Percentiles rank a stretch among this genome's conserved stretches.
Evolutionary conservation across 2,888 invertebrate species (phyloP).

Genomic region (Hydroisotoma schaefferi): DNA sequence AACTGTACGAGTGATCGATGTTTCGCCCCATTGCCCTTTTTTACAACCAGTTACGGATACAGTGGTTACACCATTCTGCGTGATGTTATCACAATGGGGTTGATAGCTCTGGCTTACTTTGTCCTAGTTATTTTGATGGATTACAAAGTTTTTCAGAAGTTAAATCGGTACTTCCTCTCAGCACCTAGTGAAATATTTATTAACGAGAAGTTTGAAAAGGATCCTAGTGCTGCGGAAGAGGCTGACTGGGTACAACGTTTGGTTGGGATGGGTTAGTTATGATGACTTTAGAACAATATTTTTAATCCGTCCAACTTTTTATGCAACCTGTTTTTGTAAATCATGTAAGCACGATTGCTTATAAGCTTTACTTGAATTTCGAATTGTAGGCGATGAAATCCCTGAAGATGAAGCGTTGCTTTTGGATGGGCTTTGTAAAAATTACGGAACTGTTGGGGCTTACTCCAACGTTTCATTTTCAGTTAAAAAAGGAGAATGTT

Average conservation of each 20-base stretch:
- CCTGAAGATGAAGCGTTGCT: slow-evolving; percentile 19
- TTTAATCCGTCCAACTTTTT: too few species aligned
- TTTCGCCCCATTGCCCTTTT: slow-evolving; percentile 19
- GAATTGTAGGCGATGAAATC: slow-evolving; percentile 8
- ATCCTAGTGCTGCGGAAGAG: slow-evolving; percentile 22
- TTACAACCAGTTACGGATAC: slow-evolving; percentile 8
- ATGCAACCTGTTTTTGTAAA: too few species aligned
- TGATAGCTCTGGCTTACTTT: slow-evolving; percentile 10
- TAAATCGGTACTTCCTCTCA: slow-evolving; percentile 18
- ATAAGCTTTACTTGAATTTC: too few species aligned
- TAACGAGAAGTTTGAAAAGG: slow-evolving; percentile 5
- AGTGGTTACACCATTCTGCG: slow-evolving; percentile 15
- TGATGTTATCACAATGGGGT: slow-evolving; percentile 11
- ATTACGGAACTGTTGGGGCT: slow-evolving; percentile 20
- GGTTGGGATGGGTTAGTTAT: slow-evolving; percentile 16
- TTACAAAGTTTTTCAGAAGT: slow-evolving; percentile 9
- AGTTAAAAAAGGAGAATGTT: slow-evolving; percentile 24
- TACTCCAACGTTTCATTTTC: slow-evolving; percentile 24
- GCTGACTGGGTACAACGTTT: slow-evolving; percentile 23
- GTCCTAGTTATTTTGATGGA: slow-evolving; percentile 18
- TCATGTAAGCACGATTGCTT: not conserved
- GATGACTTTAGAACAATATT: not conserved
- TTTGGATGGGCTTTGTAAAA: slow-evolving; percentile 26
- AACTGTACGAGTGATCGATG: slow-evolving; percentile 9
- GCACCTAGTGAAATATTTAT: slow-evolving; percentile 21